A percentile compares a stretch with the other conserved stretches of the same genome.
Evolutionary conservation across 2,888 invertebrate species (phyloP).

Genomic region (Nymphalis polychloros): DNA sequence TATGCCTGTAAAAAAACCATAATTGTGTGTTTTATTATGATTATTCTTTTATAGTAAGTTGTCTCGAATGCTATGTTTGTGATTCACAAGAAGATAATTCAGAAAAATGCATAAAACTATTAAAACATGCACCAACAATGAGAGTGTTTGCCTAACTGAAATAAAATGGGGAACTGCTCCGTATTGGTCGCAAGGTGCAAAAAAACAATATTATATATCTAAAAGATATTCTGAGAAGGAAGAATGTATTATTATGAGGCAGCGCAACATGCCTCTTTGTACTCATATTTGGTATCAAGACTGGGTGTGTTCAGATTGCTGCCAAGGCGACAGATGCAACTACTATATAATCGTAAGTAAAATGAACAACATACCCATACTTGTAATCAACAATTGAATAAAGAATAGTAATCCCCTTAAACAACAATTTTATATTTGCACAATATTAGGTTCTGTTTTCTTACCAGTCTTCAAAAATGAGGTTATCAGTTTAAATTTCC

Average conservation of each 20-base stretch:
- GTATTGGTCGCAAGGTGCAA: conserved; percentile 95
- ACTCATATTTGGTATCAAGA: conserved; percentile 97
- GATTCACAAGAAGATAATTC: conserved; percentile 94
- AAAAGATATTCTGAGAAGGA: conserved; percentile 93
- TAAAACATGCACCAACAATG: conserved; percentile 92
- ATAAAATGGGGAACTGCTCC: conserved; percentile 98
- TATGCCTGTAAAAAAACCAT: not conserved
- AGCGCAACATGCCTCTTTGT: conserved; percentile 88
- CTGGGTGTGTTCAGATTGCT: conserved; percentile 98
- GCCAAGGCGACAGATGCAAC: conserved; percentile 97
- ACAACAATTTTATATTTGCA: too few relatives aligned
- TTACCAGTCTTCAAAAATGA: too few relatives aligned
- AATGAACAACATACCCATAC: not conserved
- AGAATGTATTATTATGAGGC: conserved; percentile 87
- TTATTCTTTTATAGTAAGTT: conserved; percentile 72
- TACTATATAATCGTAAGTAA: conserved; percentile 95
- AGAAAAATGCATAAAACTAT: conserved; percentile 97
- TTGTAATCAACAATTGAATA: too few relatives aligned
- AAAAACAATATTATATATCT: conserved; percentile 95
- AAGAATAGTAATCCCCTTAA: too few relatives aligned
- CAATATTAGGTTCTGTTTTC: too few relatives aligned
- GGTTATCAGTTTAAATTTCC: too few relatives aligned
- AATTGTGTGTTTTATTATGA: conserved; percentile 3
- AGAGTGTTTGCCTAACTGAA: conserved; percentile 93
- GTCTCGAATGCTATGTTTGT: conserved; percentile 97